phyloP scores from a whole-genome alignment of 2,888 invertebrate species.

The Pristionchus mayeri region DNA sequence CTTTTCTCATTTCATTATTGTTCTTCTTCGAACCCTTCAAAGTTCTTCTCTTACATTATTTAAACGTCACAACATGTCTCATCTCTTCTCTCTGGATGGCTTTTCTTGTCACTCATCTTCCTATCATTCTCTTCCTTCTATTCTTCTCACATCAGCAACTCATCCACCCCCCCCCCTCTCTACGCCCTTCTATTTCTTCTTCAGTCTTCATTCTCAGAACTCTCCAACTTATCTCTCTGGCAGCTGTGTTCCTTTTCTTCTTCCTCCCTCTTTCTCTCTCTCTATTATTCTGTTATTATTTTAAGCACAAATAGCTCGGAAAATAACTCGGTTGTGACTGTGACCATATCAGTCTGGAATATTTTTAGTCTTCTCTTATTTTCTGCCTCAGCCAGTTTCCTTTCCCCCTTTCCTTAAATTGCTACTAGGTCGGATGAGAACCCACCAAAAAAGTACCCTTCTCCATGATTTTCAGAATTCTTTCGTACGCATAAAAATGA shows the following conservation, averaged over 20 bases:
- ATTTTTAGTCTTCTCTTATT: too few species aligned
- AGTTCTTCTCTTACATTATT: not conserved
- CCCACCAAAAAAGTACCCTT: too few species aligned
- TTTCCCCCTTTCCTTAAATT: too few species aligned
- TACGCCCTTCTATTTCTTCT: not conserved
- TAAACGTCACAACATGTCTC: conserved; percentile 7
- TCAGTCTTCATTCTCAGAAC: not conserved
- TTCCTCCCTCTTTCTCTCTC: not conserved
- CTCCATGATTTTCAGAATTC: too few species aligned
- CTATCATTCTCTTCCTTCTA: not conserved
- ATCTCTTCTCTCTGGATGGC: not conserved
- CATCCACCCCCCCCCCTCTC: not conserved
- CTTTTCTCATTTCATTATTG: not conserved
- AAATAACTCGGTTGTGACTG: not conserved
- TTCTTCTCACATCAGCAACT: not conserved
- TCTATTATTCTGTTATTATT: not conserved
- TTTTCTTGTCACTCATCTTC: not conserved
- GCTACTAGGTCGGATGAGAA: too few species aligned
- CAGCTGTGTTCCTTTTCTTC: not conserved
- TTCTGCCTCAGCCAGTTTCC: too few species aligned
- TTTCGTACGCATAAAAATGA: too few species aligned
- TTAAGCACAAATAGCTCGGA: not conserved
- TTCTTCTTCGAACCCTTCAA: not conserved
- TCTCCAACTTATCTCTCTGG: not conserved
- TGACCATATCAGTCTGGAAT: too few species aligned